A percentile compares a stretch with the other conserved stretches of the same genome.
Conservation (phyloP, 2,888 invertebrate genomes). For the Cantharis lateralis region DNA sequence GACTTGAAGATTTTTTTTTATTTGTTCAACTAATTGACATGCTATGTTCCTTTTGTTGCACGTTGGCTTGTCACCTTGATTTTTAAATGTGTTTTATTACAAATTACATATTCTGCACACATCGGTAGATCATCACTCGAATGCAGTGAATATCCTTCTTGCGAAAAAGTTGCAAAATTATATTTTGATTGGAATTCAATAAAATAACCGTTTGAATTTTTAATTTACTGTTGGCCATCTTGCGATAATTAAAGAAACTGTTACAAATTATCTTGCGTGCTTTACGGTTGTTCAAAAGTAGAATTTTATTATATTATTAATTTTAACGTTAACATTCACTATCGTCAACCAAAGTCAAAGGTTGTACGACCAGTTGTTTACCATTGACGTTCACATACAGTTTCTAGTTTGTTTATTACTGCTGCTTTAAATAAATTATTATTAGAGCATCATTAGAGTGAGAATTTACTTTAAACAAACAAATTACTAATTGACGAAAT, state of each 20-base stretch:
- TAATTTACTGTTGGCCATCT: background rate
- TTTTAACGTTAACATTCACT: background rate
- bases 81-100: background rate
- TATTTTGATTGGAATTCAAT: background rate
- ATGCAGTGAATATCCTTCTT: background rate
- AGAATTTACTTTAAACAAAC: no score
- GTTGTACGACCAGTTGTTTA: background rate
- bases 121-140: conserved; percentile 3
- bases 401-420: background rate
- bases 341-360: background rate
- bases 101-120: conserved; percentile 2
- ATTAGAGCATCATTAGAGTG: background rate
- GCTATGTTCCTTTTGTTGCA: background rate
- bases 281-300: background rate
- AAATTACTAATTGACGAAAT: no score
- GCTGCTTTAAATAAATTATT: background rate
- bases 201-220: background rate
- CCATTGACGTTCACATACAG: background rate
- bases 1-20: background rate
- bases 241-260: background rate
- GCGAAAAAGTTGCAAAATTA: background rate
- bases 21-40: background rate
- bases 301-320: background rate
- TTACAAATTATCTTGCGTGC: background rate
- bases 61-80: background rate